phyloP scores from a whole-genome alignment of 2,888 invertebrate species.

The Drosophila kuntzei region DNA sequence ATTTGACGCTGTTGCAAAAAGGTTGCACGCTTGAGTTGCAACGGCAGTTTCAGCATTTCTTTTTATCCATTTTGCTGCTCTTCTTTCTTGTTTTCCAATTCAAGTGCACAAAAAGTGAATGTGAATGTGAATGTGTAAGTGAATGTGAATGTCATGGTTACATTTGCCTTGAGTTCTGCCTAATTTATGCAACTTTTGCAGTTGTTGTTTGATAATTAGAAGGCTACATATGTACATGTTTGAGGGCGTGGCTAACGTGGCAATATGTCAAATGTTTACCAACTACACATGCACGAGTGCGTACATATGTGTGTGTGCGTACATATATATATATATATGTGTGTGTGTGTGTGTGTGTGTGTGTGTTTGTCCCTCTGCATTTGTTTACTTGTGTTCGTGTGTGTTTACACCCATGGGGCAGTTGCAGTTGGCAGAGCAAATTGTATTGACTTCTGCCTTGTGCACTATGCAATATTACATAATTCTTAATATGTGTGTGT shows the following conservation, averaged over 20 bases:
- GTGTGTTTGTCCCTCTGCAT: slow-evolving; percentile 8
- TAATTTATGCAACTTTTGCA: slow-evolving; percentile 51
- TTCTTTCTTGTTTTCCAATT: slow-evolving; percentile 25
- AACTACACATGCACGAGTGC: slow-evolving; percentile 21
- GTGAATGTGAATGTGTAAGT: slow-evolving; percentile 5
- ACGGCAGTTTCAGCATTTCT: slow-evolving; percentile 40
- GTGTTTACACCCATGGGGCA: slow-evolving; percentile 51
- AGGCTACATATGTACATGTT: slow-evolving; percentile 28
- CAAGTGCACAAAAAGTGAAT: slow-evolving; percentile 27
- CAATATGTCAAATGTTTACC: slow-evolving; percentile 46
- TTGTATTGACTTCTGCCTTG: slow-evolving; percentile 69
- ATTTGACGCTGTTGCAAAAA: slow-evolving; percentile 54
- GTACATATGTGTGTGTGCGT: neutral
- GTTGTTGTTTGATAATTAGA: slow-evolving; percentile 66
- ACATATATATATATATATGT: neutral
- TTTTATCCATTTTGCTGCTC: slow-evolving; percentile 11
- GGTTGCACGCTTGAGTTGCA: slow-evolving; percentile 61
- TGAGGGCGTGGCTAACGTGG: slow-evolving; percentile 34
- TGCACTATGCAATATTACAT: slow-evolving; percentile 39
- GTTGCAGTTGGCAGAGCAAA: slow-evolving; percentile 49
- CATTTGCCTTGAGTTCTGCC: slow-evolving; percentile 31
- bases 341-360: neutral
- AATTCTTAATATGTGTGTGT: slow-evolving; percentile 27
- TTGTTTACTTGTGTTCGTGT: slow-evolving; percentile 3
- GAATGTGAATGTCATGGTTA: slow-evolving; percentile 50